Evolutionary conservation across 2,888 invertebrate species (phyloP).

Genomic region (Oscheius sp.): DNA sequence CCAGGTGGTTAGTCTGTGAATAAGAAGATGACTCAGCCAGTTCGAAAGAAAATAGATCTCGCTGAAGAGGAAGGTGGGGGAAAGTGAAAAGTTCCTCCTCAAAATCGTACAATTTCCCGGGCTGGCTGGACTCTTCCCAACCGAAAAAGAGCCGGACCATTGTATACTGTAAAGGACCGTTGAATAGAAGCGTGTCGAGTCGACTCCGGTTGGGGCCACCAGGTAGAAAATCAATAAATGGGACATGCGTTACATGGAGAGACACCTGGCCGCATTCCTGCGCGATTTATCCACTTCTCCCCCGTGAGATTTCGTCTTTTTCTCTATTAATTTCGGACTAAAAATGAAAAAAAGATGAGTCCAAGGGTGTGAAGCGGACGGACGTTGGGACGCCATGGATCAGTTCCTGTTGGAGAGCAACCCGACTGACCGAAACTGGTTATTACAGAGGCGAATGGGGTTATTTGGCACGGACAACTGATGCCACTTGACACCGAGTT

Average conservation of each 20-base stretch:
- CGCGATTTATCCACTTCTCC: not conserved
- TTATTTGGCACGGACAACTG: conserved; percentile 1
- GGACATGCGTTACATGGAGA: conserved; percentile 24
- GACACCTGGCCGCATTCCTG: conserved; percentile 5
- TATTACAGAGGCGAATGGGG: not conserved
- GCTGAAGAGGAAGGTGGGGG: too few species aligned
- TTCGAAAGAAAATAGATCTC: too few species aligned
- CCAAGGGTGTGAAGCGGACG: not conserved
- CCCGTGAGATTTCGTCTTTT: not conserved
- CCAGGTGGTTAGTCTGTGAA: too few species aligned
- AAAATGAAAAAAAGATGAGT: not conserved
- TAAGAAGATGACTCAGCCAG: too few species aligned
- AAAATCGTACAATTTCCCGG: too few species aligned
- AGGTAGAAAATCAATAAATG: conserved; percentile 30
- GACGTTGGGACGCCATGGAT: not conserved
- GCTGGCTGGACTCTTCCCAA: too few species aligned
- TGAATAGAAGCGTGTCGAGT: conserved; percentile 17
- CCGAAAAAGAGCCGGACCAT: not conserved
- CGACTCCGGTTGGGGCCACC: not conserved
- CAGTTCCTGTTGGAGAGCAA: not conserved
- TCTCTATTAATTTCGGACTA: not conserved
- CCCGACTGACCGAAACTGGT: conserved; percentile 4
- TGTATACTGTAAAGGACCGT: not conserved
- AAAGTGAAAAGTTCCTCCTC: too few species aligned
- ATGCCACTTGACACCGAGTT: not conserved